Base-by-base conservation (phyloP, 1,140 invertebrate species). In the Gonioctena quinquepunctata region DNA sequence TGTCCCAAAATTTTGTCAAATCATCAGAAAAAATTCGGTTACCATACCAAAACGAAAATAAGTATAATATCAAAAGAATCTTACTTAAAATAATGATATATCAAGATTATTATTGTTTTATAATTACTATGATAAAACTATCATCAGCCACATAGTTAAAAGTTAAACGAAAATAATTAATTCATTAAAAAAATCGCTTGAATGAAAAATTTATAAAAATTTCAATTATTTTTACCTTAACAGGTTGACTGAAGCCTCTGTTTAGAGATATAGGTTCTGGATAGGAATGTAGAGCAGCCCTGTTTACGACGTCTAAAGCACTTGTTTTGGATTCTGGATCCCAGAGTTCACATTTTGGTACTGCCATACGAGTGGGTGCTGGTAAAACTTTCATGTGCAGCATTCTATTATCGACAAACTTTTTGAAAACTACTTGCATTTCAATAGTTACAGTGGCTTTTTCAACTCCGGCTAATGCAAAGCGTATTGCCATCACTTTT, bases 261-360 rank as follows among this genome's bases (percentile, higher is more conserved):
- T 82, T 80, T 21, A 90, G 77, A 6, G 81, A 77, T 16, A 86
- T 80, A 61, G 88, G 85, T 23, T 88, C 84, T 2, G 83, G 79
- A 77, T 88, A 89, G 2, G 83, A 80, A 76, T 85, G 76, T 66
- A 74, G 57, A 8, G 79, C 79, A 18, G 77, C 78, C 33, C 73
- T 54, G 50, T 76, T 77, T n/a, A 83, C 71, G n/a, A 80, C 75
- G 54, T 83, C 80, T 28, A 83, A 68, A 27, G 77, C 80, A 70
- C 63, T 79, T 7, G 83, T 83, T 42, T 86, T 87, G 26, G 88
- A 83, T 28, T 84, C 74, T 2, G 77, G 77, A 74, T 85, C 80
- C 73, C 85, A 88, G 4, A 94, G 76, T 66, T 90, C 88, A 71
- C 92, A 91, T 78, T 91, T 91, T 49, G 93, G 91, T 52, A 92